A percentile compares a stretch with the other conserved stretches of the same genome.
Evolutionary conservation across 2,797 vertebrate species (phyloP).

Genomic region (Parambassis ranga): DNA sequence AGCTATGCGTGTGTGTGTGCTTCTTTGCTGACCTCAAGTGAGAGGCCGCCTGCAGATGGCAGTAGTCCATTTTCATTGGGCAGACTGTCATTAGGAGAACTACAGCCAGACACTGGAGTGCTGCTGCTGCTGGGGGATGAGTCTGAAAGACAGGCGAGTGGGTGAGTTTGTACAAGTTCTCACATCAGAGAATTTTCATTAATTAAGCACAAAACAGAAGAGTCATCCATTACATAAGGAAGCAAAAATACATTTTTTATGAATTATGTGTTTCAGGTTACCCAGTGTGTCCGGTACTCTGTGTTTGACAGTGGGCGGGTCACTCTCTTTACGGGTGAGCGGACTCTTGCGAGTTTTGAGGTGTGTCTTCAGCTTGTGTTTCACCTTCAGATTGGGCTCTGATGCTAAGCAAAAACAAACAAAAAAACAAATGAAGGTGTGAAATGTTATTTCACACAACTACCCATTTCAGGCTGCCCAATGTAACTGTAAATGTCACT

Average conservation of each 20-base stretch:
- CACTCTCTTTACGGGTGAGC: constrained; percentile 92
- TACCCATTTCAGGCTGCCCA: too few species aligned
- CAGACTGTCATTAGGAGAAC: constrained; percentile 93
- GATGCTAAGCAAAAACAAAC: too few species aligned
- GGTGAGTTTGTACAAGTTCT: neutral
- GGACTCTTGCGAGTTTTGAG: constrained; percentile 94
- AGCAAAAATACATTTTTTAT: neutral
- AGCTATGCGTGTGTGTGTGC: neutral
- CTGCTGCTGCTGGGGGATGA: constrained; percentile 97
- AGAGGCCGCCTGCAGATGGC: constrained; percentile 75
- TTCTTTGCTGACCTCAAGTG: constrained; percentile 84
- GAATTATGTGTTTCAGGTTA: constrained; percentile 54
- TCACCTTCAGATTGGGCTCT: constrained; percentile 96
- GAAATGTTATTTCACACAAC: neutral
- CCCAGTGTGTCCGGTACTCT: constrained; percentile 86
- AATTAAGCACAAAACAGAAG: neutral
- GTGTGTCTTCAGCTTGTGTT: constrained; percentile 93
- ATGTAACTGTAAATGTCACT: too few species aligned
- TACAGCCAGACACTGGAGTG: constrained; percentile 93
- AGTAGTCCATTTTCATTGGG: constrained; percentile 87
- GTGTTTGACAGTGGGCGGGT: constrained; percentile 86
- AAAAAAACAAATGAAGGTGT: neutral
- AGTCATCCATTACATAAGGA: too few species aligned
- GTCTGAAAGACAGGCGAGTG: constrained; percentile 72
- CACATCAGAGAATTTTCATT: neutral